These are phyloP conservation scores for Pangasianodon gigas DNA, from an alignment of 2,113 vertebrate genomes.

Conservation along the genomic window DNA sequence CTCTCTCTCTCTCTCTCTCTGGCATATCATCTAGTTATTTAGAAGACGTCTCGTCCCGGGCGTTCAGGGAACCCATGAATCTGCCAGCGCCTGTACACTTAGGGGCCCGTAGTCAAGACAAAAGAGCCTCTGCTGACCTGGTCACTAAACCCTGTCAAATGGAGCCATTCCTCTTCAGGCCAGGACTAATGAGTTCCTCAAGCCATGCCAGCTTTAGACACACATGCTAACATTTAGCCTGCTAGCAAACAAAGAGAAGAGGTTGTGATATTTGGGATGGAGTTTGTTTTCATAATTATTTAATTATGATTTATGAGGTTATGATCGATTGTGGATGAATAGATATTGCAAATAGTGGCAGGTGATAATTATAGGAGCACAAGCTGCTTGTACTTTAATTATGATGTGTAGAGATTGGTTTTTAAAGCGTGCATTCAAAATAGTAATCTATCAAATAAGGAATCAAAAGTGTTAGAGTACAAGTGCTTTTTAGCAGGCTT, in stretches of 20 bases:
- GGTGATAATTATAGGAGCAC: background rate
- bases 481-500: background rate
- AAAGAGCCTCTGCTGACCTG: conserved; percentile 61
- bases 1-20: conserved; percentile 31
- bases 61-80: conserved; percentile 60
- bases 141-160: conserved; percentile 58
- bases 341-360: background rate
- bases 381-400: background rate
- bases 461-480: background rate
- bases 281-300: background rate
- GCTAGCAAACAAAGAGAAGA: background rate
- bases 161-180: conserved; percentile 54
- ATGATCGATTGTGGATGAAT: background rate
- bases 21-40: conserved; percentile 68
- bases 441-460: background rate
- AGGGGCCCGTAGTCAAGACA: conserved; percentile 61
- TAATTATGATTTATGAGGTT: background rate
- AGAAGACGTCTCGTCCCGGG: conserved; percentile 61
- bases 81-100: conserved; percentile 60
- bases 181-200: conserved; percentile 48
- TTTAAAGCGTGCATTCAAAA: background rate
- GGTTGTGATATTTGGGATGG: background rate
- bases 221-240: conserved; percentile 24
- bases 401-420: background rate
- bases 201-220: conserved; percentile 23